phyloP scores from a whole-genome alignment of 2,797 vertebrate genomes.

The Pygocentrus nattereri region DNA sequence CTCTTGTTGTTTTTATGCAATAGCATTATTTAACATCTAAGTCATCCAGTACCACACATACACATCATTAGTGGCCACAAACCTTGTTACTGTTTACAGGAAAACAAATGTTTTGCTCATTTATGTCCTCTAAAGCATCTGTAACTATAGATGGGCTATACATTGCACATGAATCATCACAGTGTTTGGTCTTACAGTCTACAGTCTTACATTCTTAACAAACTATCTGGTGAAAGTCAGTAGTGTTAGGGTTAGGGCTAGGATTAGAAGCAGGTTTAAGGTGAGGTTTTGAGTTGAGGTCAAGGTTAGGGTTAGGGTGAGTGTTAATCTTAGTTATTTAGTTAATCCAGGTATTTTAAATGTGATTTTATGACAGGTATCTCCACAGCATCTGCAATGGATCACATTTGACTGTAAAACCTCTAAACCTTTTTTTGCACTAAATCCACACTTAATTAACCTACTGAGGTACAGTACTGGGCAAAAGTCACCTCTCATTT shows the following conservation, averaged over 20 bases:
- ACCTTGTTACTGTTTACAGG: neutral
- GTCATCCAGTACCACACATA: neutral
- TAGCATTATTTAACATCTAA: neutral
- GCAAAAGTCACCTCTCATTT: too few relatives aligned
- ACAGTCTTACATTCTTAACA: neutral
- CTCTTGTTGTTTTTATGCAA: neutral
- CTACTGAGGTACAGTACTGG: too few relatives aligned
- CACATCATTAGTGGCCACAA: neutral
- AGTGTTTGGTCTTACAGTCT: neutral
- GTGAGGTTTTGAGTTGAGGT: neutral
- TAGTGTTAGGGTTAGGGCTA: neutral
- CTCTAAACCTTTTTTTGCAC: too few relatives aligned
- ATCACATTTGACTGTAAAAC: too few relatives aligned
- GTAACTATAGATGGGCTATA: too few relatives aligned
- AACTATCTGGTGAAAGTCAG: neutral
- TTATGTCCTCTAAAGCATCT: too few relatives aligned
- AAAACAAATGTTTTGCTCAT: too few relatives aligned
- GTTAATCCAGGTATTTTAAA: too few relatives aligned
- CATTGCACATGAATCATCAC: neutral
- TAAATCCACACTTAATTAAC: too few relatives aligned
- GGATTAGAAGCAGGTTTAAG: neutral
- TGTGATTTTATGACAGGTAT: too few relatives aligned
- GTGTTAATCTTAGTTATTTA: too few relatives aligned
- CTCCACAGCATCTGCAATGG: too few relatives aligned
- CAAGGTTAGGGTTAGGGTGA: neutral